These are phyloP conservation scores for Drosophila borealis DNA, from an alignment of 2,888 invertebrate genomes.

Conservation along the genomic window DNA sequence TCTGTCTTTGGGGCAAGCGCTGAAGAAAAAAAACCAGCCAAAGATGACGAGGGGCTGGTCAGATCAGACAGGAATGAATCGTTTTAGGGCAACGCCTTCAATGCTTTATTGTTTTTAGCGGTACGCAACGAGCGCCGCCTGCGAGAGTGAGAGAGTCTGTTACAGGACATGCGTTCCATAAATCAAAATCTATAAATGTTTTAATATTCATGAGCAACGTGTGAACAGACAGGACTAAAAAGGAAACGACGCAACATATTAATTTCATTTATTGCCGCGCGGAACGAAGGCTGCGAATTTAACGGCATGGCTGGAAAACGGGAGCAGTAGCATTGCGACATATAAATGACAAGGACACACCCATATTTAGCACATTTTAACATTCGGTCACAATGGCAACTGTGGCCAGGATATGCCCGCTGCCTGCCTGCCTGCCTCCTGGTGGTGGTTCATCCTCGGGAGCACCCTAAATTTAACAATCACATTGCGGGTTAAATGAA, in stretches of 20 bases:
- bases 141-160: background rate
- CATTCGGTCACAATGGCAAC: constrained; percentile 73
- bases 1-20: constrained; percentile 13
- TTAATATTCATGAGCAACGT: constrained; percentile 78
- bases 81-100: constrained; percentile 70
- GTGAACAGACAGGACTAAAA: constrained; percentile 50
- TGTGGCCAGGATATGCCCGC: constrained; percentile 57
- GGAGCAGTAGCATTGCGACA: constrained; percentile 69
- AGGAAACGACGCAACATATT: constrained; percentile 68
- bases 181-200: constrained; percentile 66
- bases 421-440: constrained; percentile 16
- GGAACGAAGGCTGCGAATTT: constrained; percentile 30
- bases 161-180: constrained; percentile 47
- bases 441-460: constrained; percentile 34
- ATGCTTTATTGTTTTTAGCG: constrained; percentile 66
- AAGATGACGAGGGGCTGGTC: background rate
- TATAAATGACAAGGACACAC: constrained; percentile 84
- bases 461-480: constrained; percentile 70
- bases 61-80: constrained; percentile 42
- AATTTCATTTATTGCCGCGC: constrained; percentile 79
- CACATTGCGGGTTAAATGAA: constrained; percentile 80
- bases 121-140: constrained; percentile 39
- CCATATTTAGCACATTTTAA: constrained; percentile 83
- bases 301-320: constrained; percentile 47
- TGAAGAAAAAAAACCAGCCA: background rate